A percentile compares a stretch with the other conserved stretches of the same genome.
Evolutionary conservation across 1,140 invertebrate species (phyloP).

Genomic region (Heliconius hermathena): DNA sequence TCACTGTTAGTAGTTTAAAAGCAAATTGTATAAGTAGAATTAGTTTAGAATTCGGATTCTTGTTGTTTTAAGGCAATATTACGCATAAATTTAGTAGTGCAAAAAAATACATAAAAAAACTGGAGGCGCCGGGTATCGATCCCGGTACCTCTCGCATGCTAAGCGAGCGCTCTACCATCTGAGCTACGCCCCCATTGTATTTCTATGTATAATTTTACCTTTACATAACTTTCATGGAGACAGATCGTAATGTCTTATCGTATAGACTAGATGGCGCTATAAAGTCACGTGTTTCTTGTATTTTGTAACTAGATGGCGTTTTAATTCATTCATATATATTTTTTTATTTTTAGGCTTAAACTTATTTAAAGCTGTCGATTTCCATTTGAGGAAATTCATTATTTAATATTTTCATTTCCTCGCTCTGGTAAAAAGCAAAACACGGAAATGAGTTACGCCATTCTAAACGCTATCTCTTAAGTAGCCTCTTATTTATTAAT

Average conservation of each 20-base stretch:
- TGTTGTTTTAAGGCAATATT: neutral
- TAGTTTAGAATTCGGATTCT: neutral
- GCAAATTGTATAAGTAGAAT: neutral
- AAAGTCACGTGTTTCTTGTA: neutral
- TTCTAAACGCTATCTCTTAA: too few relatives aligned
- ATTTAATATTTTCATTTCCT: too few relatives aligned
- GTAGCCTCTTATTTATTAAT: too few relatives aligned
- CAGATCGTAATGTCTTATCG: too few relatives aligned
- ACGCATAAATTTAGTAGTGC: neutral
- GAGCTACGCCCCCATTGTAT: constrained; percentile 42
- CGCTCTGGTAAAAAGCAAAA: too few relatives aligned
- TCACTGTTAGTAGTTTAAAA: neutral
- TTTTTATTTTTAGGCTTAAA: too few relatives aligned
- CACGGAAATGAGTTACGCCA: too few relatives aligned
- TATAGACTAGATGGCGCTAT: neutral
- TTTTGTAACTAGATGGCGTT: neutral
- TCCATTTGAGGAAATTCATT: too few relatives aligned
- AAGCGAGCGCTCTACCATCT: constrained; percentile 55
- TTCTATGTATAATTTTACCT: rapidly evolving
- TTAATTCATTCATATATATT: neutral
- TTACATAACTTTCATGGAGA: neutral
- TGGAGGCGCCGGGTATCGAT: constrained; percentile 55
- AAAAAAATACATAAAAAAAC: neutral
- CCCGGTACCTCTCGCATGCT: constrained; percentile 55
- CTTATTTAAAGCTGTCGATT: too few relatives aligned